Conservation (phyloP, 2,113 vertebrate genomes). For the Scomber scombrus region DNA sequence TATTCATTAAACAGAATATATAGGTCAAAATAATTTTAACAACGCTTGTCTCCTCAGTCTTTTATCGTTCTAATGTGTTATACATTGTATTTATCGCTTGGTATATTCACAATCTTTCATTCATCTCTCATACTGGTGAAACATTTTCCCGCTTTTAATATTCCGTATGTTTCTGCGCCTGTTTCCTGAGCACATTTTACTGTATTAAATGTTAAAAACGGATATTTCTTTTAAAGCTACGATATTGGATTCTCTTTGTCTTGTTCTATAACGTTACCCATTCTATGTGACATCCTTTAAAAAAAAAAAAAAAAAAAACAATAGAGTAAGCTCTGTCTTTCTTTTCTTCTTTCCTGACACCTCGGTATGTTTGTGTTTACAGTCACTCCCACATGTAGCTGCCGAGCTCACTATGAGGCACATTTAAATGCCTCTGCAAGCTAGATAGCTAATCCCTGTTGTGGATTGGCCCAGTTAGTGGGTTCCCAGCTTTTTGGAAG, state of each 20-base stretch:
- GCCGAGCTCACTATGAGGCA: slow-evolving; percentile 58
- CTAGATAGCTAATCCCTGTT: slow-evolving; percentile 78
- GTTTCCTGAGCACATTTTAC: slow-evolving; percentile 6
- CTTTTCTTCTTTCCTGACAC: slow-evolving; percentile 43
- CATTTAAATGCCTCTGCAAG: slow-evolving; percentile 76
- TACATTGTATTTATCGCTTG: neutral
- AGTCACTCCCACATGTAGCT: slow-evolving; percentile 71
- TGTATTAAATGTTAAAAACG: slow-evolving; percentile 33
- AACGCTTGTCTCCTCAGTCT: neutral
- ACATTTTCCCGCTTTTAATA: neutral
- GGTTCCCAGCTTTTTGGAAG: slow-evolving; percentile 75
- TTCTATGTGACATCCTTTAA: slow-evolving; percentile 14
- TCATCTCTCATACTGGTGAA: neutral
- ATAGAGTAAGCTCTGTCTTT: slow-evolving; percentile 16
- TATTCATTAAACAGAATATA: slow-evolving; percentile 1
- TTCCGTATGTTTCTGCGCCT: neutral
- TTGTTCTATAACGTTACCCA: slow-evolving; percentile 16
- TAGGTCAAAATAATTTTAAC: neutral
- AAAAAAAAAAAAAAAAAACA: slow-evolving; percentile 41
- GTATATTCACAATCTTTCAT: neutral
- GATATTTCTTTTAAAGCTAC: slow-evolving; percentile 3
- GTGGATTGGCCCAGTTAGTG: slow-evolving; percentile 83
- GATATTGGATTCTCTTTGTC: slow-evolving; percentile 41
- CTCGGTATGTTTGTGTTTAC: slow-evolving; percentile 72
- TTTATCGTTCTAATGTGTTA: neutral